Evolutionary conservation across 2,113 vertebrate genomes (phyloP).

Genomic region (Nycticryphes semicollaris): DNA sequence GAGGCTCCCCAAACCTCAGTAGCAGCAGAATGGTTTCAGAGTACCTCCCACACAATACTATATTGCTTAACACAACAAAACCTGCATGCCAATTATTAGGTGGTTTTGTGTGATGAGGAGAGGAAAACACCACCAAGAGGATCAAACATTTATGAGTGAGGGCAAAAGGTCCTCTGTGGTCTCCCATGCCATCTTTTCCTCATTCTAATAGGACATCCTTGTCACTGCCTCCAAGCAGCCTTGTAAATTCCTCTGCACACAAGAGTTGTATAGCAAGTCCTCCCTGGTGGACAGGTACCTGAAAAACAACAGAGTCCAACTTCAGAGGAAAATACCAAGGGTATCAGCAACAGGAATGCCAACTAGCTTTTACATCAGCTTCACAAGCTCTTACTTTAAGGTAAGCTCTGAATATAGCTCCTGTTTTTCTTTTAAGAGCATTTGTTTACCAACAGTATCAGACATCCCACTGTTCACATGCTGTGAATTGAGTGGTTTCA

Average conservation of each 20-base stretch:
- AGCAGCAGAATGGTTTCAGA: neutral
- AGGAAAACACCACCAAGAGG: neutral
- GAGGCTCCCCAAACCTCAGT: neutral
- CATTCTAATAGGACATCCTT: neutral
- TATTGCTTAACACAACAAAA: neutral
- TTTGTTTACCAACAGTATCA: neutral
- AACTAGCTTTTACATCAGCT: neutral
- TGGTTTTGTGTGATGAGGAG: neutral
- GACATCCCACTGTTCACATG: neutral
- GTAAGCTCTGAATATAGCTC: neutral
- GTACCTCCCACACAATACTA: neutral
- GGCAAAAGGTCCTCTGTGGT: neutral
- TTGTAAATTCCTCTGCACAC: neutral
- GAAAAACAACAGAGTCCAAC: neutral
- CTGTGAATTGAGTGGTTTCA: neutral
- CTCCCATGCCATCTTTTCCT: neutral
- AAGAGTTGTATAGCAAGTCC: neutral
- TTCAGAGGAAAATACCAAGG: neutral
- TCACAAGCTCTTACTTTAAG: neutral
- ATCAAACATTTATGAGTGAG: neutral
- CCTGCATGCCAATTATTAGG: neutral
- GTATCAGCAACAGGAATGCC: neutral
- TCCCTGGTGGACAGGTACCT: neutral
- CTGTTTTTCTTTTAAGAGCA: neutral
- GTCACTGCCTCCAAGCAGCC: neutral